phyloP scores from a whole-genome alignment of 2,113 vertebrate genomes.

The Patagioenas fasciata region DNA sequence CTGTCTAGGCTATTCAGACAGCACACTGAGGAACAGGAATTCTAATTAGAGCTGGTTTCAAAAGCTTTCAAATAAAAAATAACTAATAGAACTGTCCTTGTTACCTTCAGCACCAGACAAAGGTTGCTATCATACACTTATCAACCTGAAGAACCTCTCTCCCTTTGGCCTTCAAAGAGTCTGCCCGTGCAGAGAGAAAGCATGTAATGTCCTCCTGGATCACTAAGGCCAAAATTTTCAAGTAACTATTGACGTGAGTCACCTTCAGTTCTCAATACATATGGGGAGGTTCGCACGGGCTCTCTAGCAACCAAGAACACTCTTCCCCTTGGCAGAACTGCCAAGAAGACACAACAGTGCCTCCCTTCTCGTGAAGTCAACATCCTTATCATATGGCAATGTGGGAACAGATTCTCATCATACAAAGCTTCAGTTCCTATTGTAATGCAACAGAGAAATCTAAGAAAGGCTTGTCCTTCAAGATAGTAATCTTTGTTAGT shows the following conservation, averaged over 20 bases:
- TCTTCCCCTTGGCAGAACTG: neutral
- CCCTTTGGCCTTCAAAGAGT: neutral
- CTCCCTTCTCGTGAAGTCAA: neutral
- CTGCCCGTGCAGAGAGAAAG: neutral
- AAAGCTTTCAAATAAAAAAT: neutral
- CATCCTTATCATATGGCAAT: neutral
- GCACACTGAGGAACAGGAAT: neutral
- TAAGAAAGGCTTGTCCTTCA: neutral
- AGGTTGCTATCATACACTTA: neutral
- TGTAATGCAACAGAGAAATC: neutral
- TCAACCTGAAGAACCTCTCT: neutral
- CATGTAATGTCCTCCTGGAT: neutral
- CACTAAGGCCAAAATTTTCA: neutral
- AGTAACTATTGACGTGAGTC: neutral
- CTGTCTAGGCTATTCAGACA: neutral
- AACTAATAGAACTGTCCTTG: neutral
- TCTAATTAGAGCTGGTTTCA: neutral
- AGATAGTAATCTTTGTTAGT: neutral
- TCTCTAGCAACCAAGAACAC: neutral
- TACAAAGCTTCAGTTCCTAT: neutral
- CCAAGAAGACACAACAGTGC: neutral
- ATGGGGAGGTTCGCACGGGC: neutral
- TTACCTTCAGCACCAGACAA: neutral
- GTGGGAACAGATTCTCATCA: neutral
- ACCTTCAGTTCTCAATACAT: neutral